These are phyloP conservation scores for Palythoa caribaeorum DNA, from an alignment of 92 coral and sea anemone genomes.

Conservation along the genomic window DNA sequence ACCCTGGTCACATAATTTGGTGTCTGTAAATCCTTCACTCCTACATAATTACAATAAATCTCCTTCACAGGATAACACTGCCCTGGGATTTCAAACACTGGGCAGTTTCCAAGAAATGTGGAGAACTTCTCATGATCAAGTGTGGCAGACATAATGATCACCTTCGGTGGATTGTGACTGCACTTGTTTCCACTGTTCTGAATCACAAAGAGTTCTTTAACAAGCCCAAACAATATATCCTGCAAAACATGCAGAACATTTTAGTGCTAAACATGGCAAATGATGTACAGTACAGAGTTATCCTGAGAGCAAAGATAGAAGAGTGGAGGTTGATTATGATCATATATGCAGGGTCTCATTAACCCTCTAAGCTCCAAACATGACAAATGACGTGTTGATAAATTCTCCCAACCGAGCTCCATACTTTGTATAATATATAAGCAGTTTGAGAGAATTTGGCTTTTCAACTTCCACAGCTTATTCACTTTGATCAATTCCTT, in stretches of 20 bases:
- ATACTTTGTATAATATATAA: no score
- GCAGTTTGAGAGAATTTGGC: no score
- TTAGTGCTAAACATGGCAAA: not conserved
- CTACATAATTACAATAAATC: constrained; percentile 75
- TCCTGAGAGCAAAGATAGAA: no score
- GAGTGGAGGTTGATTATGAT: no score
- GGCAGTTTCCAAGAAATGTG: constrained; percentile 82
- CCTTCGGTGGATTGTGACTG: constrained; percentile 60
- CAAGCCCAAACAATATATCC: constrained; percentile 95
- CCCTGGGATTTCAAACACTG: constrained; percentile 95
- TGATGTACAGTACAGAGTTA: not conserved
- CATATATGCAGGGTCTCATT: no score
- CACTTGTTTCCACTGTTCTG: constrained; percentile 7
- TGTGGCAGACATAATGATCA: constrained; percentile 93
- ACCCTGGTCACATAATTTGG: constrained; percentile 89
- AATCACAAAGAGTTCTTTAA: constrained; percentile 77
- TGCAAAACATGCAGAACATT: constrained; percentile 38
- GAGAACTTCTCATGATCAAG: constrained; percentile 90
- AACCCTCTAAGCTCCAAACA: no score
- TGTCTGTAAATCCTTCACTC: constrained; percentile 74
- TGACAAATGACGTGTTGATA: no score
- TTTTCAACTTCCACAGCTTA: no score
- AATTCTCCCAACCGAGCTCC: no score
- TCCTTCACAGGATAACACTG: constrained; percentile 84
- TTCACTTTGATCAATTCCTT: no score